These are phyloP conservation scores for Pseudomugil tenellus DNA, from an alignment of 2,797 vertebrate species.

Conservation along the genomic window DNA sequence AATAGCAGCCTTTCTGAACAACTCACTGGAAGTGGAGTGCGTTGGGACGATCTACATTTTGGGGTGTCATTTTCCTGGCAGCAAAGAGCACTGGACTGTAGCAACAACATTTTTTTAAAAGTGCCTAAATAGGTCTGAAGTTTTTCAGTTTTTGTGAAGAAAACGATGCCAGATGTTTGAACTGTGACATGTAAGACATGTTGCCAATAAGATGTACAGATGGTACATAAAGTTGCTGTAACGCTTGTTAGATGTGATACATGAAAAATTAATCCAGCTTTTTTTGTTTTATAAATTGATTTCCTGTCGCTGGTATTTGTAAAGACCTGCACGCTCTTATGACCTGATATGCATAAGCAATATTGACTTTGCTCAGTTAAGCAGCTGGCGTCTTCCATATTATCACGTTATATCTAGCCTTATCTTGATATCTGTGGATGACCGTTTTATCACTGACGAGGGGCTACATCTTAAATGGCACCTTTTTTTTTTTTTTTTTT, in stretches of 20 bases:
- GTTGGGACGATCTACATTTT: slow-evolving; percentile 41
- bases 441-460: slow-evolving; percentile 26
- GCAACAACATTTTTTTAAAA: slow-evolving; percentile 69
- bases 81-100: slow-evolving; percentile 75
- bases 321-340: slow-evolving; percentile 70
- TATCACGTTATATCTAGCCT: slow-evolving; percentile 44
- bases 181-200: slow-evolving; percentile 32
- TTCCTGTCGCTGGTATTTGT: slow-evolving; percentile 66
- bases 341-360: slow-evolving; percentile 53
- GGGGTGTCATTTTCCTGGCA: slow-evolving; percentile 49
- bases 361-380: slow-evolving; percentile 42
- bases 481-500: slow-evolving; percentile 23
- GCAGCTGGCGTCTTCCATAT: slow-evolving; percentile 73
- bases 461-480: slow-evolving; percentile 43
- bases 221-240: slow-evolving; percentile 36
- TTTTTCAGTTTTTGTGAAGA: slow-evolving; percentile 51
- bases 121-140: slow-evolving; percentile 72
- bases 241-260: slow-evolving; percentile 45
- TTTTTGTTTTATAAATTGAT: slow-evolving; percentile 53
- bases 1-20: slow-evolving; percentile 76
- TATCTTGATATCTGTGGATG: slow-evolving; percentile 16
- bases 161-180: slow-evolving; percentile 38
- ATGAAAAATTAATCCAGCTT: slow-evolving; percentile 46
- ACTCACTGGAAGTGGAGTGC: slow-evolving; percentile 46
- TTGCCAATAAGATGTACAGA: slow-evolving; percentile 44